Conservation (phyloP, 2,888 invertebrate species). For the Seladonia tumulorum region DNA sequence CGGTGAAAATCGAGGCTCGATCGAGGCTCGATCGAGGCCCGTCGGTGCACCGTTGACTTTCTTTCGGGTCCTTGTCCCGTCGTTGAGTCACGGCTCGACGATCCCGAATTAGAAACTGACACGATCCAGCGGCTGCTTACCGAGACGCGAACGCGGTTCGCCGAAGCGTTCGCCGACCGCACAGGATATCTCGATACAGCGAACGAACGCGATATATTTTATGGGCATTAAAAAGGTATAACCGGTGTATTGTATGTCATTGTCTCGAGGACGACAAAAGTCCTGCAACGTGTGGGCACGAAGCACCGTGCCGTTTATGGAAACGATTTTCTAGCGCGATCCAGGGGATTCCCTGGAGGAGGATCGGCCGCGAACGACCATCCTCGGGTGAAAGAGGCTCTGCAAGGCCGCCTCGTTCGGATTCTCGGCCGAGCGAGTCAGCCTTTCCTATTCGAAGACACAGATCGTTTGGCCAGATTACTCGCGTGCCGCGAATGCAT, state of each 20-base stretch:
- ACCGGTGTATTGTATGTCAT: background rate
- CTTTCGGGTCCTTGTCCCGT: constrained; percentile 6
- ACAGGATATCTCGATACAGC: background rate
- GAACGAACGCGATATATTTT: background rate
- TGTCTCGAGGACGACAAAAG: background rate
- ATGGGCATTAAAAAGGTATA: background rate
- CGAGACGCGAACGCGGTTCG: constrained; percentile 3
- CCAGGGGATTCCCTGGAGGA: constrained; percentile 49
- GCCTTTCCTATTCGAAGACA: constrained; percentile 16
- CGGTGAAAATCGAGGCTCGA: background rate
- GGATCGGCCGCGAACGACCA: constrained; percentile 25
- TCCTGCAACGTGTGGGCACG: background rate
- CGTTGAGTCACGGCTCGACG: constrained; percentile 8
- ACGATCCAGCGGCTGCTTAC: background rate
- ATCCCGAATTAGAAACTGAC: constrained; percentile 17
- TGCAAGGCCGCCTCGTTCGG: constrained; percentile 50
- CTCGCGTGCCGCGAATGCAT: background rate
- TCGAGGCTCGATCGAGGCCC: background rate
- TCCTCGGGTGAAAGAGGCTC: constrained; percentile 56
- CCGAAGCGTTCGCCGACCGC: background rate
- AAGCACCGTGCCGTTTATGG: constrained; percentile 53
- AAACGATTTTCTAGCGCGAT: constrained; percentile 57
- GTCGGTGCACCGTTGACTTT: background rate
- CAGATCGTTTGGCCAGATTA: background rate
- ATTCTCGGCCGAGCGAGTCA: constrained; percentile 59